Evolutionary conservation across 2,113 vertebrate genomes (phyloP).

Genomic region (Nothoprocta perdicaria): DNA sequence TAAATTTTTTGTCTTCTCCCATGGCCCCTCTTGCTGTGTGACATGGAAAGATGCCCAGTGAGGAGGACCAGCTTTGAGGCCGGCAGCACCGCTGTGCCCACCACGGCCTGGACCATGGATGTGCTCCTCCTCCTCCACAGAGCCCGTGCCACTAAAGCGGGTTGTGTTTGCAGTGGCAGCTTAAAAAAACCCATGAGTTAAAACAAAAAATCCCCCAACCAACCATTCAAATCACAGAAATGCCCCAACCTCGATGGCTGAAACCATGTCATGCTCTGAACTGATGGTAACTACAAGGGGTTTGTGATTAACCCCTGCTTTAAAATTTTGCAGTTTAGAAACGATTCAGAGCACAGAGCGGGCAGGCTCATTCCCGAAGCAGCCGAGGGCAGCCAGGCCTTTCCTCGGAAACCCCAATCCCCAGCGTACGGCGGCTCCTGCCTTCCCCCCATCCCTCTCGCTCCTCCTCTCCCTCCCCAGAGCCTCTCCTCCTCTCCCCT

Average conservation of each 20-base stretch:
- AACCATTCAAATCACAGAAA: too few species aligned
- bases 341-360: too few species aligned
- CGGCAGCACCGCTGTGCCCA: neutral
- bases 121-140: neutral
- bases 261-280: rapidly evolving
- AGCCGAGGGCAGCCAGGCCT: neutral
- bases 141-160: neutral
- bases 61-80: too few species aligned
- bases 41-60: neutral
- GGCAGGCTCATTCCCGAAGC: too few species aligned
- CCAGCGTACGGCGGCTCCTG: rapidly evolving
- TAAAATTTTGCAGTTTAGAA: neutral
- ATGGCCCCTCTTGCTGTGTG: rapidly evolving
- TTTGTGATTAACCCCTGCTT: neutral
- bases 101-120: neutral
- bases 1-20: neutral
- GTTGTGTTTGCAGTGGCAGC: neutral
- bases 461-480: neutral
- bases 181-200: neutral
- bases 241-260: neutral
- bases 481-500: neutral
- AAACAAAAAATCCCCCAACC: neutral
- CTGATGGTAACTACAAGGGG: neutral
- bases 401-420: neutral
- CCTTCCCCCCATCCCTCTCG: neutral